These are phyloP conservation scores for Anser brachyrhynchus DNA, from an alignment of 2,113 vertebrate genomes.

Conservation along the genomic window DNA sequence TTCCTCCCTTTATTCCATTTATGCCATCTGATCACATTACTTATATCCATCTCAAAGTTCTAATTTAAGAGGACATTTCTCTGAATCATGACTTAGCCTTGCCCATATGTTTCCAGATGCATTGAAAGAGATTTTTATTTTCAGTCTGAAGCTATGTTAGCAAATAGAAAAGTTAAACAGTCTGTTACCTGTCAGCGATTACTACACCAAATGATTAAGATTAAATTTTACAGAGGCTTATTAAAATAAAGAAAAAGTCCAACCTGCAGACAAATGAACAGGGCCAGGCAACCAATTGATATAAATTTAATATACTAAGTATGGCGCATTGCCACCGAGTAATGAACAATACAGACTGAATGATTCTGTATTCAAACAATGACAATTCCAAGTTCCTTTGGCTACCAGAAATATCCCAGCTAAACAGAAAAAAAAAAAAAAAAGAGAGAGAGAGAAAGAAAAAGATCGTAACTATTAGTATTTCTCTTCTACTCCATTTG, in stretches of 20 bases:
- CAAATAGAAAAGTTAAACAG: background rate
- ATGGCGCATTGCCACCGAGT: background rate
- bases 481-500: background rate
- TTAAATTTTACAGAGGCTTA: background rate
- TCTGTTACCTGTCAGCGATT: background rate
- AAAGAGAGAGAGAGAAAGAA: background rate
- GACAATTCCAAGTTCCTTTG: background rate
- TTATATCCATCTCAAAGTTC: slow-evolving; percentile 25
- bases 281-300: rapidly evolving
- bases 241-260: background rate
- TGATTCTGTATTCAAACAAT: background rate
- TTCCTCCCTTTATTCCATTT: slow-evolving; percentile 20
- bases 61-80: slow-evolving; percentile 66
- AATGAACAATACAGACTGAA: background rate
- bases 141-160: background rate
- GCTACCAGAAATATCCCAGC: background rate
- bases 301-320: background rate
- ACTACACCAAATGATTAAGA: background rate
- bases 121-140: background rate
- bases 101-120: background rate
- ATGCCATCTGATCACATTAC: slow-evolving; percentile 63
- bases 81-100: slow-evolving; percentile 39
- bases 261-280: background rate
- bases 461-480: background rate
- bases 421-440: background rate